phyloP scores from a whole-genome alignment of 2,888 invertebrate genomes.

The Atrina japonica region DNA sequence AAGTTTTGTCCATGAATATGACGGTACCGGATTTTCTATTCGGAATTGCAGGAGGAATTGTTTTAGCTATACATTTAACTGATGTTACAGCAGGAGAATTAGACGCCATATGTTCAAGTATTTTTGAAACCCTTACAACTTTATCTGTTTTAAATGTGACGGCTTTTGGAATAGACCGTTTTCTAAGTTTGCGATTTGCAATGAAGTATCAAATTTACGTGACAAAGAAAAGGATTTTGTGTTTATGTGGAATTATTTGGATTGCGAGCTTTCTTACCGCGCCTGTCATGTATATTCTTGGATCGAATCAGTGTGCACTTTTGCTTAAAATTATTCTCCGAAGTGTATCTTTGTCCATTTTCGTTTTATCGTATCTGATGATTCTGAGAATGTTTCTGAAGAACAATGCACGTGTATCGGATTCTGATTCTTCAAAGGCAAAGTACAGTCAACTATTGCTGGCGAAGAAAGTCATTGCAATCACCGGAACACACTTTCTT shows the following conservation, averaged over 20 bases:
- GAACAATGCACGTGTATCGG: conserved; percentile 4
- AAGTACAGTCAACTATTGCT: conserved; percentile 7
- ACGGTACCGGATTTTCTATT: conserved; percentile 16
- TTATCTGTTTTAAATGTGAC: conserved; percentile 19
- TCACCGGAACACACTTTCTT: conserved; percentile 16
- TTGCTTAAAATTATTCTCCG: conserved; percentile 19
- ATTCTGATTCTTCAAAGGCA: conserved; percentile 6
- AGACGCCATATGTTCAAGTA: neutral
- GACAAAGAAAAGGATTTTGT: conserved; percentile 3
- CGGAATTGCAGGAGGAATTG: conserved; percentile 16
- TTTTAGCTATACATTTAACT: conserved; percentile 1
- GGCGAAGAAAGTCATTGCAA: conserved; percentile 8
- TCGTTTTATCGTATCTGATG: conserved; percentile 7
- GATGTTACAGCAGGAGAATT: neutral
- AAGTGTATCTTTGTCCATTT: conserved; percentile 8
- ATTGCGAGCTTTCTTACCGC: conserved; percentile 8
- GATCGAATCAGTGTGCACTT: neutral
- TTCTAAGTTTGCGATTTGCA: conserved; percentile 9
- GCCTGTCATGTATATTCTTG: neutral
- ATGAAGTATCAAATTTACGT: conserved; percentile 22
- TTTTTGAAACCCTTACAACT: conserved; percentile 14
- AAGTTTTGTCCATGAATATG: conserved; percentile 21
- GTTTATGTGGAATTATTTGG: conserved; percentile 6
- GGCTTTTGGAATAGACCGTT: conserved; percentile 18
- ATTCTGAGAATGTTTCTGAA: conserved; percentile 4